Base-by-base conservation (phyloP, 2,797 vertebrate genomes). In the Esox masquinongy region DNA sequence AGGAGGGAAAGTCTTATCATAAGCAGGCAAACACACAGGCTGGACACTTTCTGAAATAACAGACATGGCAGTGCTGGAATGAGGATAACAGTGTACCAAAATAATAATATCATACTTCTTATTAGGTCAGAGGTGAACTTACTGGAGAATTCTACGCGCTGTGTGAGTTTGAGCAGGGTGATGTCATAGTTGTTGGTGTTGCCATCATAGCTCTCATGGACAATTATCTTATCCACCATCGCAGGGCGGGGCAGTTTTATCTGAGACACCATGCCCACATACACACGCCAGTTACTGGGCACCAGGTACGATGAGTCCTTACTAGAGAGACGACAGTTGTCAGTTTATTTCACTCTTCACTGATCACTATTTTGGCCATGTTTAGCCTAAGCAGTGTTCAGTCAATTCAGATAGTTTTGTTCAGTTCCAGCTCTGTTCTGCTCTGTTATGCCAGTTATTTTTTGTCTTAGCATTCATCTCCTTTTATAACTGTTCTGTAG, bases 11-110 rank as follows among this genome's bases (percentile, higher is more conserved):
- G 36, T 91, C 90, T 94, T 94, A 53, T 91, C 90, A 0, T 89
- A 78, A 82, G 82, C 91, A 68, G 95, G 95, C n/a, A 96, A 92
- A 84, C 95, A 96, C 81, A 90, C 93, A 4, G 95, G 94, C 82
- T 94, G 93, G 19, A 95, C 77, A 14, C 88, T 83, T 67, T 87
- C 95, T 96, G 88, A 6, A 82, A 71, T 17, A 79, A 26, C 17
- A 72, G 22, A 22, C 9, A 73, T 9, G 72, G 47, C 47, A 26
- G 15, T 4, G 29, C 43, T 68, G 19, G 3, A 43, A 43, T 17
- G 22, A 5, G 16, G 11, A 63, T 6, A 36, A 16, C 5, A 47
- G 15, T 39, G 49, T 15, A 15, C 17, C 3, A 47, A 26, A 24
- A 29, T 31, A 64, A 26, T 29, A 12, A 43, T 22, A 34, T 47